These are phyloP conservation scores for Sisor rabdophorus DNA, from an alignment of 2,113 vertebrate genomes.

Conservation along the genomic window DNA sequence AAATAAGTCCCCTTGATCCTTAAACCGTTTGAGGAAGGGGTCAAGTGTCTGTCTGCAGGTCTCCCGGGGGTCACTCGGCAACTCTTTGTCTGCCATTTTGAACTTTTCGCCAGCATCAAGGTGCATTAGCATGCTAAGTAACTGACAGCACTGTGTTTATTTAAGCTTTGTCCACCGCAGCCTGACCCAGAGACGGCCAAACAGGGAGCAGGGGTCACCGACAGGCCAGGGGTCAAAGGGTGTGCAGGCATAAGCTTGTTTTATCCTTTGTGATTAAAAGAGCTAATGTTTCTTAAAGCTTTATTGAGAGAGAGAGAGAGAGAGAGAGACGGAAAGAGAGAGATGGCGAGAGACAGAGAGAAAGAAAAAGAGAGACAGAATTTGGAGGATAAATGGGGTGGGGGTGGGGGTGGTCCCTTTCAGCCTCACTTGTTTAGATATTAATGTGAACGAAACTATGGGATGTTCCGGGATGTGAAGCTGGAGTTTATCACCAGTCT, in stretches of 20 bases:
- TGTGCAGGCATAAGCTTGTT: conserved; percentile 30
- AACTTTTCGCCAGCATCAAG: conserved; percentile 19
- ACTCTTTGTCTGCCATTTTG: not conserved
- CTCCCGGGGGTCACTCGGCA: conserved; percentile 10
- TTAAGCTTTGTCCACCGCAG: conserved; percentile 45
- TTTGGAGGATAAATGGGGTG: no score
- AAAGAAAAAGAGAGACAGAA: not conserved
- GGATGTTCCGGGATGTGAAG: conserved; percentile 57
- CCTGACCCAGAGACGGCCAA: conserved; percentile 45
- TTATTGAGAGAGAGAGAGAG: not conserved
- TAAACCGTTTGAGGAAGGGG: conserved; percentile 8
- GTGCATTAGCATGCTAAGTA: conserved; percentile 48
- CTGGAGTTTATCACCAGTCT: conserved; percentile 56
- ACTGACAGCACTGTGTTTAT: conserved; percentile 45
- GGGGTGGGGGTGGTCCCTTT: conserved; percentile 4
- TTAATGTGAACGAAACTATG: conserved; percentile 40
- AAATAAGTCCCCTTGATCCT: conserved; percentile 24
- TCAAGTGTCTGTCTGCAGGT: conserved; percentile 27
- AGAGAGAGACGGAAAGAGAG: conserved; percentile 18
- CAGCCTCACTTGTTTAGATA: conserved; percentile 24
- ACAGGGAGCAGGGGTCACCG: conserved; percentile 28
- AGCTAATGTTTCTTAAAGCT: conserved; percentile 43
- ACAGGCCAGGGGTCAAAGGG: conserved; percentile 40
- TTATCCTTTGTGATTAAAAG: conserved; percentile 47
- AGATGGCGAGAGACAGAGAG: not conserved